Conservation (phyloP, 2,113 vertebrate genomes). For the Callipepla californica region DNA sequence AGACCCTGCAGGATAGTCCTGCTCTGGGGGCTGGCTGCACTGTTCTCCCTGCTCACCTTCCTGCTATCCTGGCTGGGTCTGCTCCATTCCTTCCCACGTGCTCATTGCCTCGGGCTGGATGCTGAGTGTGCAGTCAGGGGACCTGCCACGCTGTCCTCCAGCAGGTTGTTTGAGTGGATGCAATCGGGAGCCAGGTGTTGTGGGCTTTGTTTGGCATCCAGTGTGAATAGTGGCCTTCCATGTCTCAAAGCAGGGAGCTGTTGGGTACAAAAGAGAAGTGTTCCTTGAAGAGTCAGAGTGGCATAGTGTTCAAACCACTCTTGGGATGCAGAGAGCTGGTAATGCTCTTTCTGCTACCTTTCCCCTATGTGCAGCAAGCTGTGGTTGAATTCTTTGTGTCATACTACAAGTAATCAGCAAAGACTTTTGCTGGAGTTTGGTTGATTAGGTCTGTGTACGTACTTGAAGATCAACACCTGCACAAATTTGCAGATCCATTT, state of each 20-base stretch:
- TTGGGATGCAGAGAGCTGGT: neutral
- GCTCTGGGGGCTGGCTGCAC: neutral
- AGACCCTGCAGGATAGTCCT: neutral
- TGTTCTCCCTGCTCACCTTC: neutral
- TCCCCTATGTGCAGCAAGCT: neutral
- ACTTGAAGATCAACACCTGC: neutral
- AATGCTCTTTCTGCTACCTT: rapidly evolving
- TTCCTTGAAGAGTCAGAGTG: neutral
- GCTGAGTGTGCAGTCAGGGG: neutral
- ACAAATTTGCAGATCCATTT: neutral
- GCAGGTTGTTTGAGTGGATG: neutral
- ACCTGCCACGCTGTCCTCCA: neutral
- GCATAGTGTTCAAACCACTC: neutral
- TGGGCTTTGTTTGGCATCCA: neutral
- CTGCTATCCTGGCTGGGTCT: neutral
- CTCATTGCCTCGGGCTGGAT: neutral
- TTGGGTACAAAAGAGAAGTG: neutral
- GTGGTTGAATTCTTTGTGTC: neutral
- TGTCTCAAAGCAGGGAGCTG: neutral
- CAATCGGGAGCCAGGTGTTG: neutral
- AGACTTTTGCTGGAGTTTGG: neutral
- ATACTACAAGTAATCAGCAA: neutral
- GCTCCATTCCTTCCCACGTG: neutral
- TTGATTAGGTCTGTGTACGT: neutral
- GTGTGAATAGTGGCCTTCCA: neutral